A percentile compares a stretch with the other conserved stretches of the same genome.
phyloP scores from a whole-genome alignment of 1,140 invertebrate genomes.

The Olivierus martensii region DNA sequence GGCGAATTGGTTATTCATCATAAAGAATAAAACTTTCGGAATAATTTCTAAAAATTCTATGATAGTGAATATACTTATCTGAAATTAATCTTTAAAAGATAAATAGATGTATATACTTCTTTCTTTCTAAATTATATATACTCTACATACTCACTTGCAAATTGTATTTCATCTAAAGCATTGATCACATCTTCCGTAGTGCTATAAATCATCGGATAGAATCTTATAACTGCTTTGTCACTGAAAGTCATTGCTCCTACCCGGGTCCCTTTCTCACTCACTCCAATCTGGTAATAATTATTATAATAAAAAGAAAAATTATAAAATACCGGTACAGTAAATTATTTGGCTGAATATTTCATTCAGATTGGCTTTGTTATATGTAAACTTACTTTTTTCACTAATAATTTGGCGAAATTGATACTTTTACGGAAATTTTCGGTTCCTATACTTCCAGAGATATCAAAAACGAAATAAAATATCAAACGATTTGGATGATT shows the following conservation, averaged over 20 bases:
- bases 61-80: too few relatives aligned
- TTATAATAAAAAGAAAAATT: too few relatives aligned
- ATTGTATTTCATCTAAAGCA: constrained; percentile 5
- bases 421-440: constrained; percentile 1
- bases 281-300: constrained; percentile 5
- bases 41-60: too few relatives aligned
- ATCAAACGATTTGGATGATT: constrained; percentile 3
- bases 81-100: too few relatives aligned
- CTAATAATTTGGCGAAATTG: constrained; percentile 6
- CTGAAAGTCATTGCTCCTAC: constrained; percentile 12
- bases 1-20: too few relatives aligned
- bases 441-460: constrained; percentile 6
- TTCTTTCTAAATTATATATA: too few relatives aligned
- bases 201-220: constrained; percentile 2
- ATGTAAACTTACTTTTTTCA: constrained; percentile 3
- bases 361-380: too few relatives aligned
- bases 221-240: background rate
- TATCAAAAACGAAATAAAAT: constrained; percentile 11
- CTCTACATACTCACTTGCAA: constrained; percentile 5
- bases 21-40: too few relatives aligned
- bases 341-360: too few relatives aligned
- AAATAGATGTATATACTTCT: too few relatives aligned
- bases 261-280: background rate
- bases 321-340: too few relatives aligned
- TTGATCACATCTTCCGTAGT: constrained; percentile 5